A percentile compares a stretch with the other conserved stretches of the same genome.
These are phyloP conservation scores for Nineta flava DNA, from an alignment of 2,888 invertebrate species.

Conservation along the genomic window DNA sequence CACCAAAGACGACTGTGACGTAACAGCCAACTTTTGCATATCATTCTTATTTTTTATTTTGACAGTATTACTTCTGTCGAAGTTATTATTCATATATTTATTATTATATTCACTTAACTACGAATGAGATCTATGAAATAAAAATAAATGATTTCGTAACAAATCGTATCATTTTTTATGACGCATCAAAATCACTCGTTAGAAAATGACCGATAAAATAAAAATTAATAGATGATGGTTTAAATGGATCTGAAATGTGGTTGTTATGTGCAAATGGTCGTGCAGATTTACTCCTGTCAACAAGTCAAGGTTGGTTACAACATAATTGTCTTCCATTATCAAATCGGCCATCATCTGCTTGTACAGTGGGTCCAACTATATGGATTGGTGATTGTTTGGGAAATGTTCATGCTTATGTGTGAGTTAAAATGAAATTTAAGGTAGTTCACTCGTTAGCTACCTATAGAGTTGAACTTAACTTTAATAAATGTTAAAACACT, in stretches of 20 bases:
- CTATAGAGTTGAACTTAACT: no score
- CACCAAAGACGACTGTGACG: no score
- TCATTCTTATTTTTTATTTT: no score
- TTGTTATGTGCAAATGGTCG: conserved; percentile 50
- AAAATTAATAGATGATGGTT: conserved; percentile 33
- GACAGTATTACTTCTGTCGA: no score
- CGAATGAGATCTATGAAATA: not conserved
- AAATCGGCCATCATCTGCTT: conserved; percentile 50
- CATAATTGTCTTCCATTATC: conserved; percentile 39
- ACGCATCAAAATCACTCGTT: no score
- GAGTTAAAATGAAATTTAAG: conserved; percentile 17
- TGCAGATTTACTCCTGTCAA: conserved; percentile 39
- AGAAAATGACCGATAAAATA: no score
- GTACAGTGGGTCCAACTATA: conserved; percentile 56
- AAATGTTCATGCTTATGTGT: conserved; percentile 69
- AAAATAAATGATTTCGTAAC: not conserved
- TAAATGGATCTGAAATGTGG: conserved; percentile 54
- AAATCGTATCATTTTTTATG: no score
- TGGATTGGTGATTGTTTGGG: conserved; percentile 87
- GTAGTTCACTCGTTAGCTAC: no score
- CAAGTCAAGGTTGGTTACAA: conserved; percentile 40
- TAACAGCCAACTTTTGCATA: no score
- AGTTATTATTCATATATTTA: no score
- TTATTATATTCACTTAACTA: not conserved
- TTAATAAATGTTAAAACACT: no score